Conservation (phyloP, 35 echinoderm and acorn worm species). For the Eucidaris tribuloides region DNA sequence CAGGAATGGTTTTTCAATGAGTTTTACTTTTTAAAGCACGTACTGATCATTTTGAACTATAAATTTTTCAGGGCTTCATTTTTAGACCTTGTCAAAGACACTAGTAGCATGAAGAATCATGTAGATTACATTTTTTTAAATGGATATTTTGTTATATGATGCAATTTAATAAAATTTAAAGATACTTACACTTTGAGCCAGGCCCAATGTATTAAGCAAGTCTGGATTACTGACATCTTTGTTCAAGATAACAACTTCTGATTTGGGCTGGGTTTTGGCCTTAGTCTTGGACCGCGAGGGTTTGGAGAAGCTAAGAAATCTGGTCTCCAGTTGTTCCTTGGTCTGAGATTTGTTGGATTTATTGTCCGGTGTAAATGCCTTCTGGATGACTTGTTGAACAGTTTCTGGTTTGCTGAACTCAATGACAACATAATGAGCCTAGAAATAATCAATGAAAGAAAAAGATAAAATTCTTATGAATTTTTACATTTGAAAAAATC, state of each 20-base stretch:
- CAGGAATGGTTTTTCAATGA: too few relatives aligned
- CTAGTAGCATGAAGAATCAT: too few relatives aligned
- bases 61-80: too few relatives aligned
- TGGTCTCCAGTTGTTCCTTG: not conserved
- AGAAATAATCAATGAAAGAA: not conserved
- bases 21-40: too few relatives aligned
- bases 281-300: not conserved
- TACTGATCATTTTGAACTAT: too few relatives aligned
- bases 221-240: slow-evolving; percentile 25
- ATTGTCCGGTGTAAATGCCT: not conserved
- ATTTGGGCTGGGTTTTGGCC: not conserved
- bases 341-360: not conserved
- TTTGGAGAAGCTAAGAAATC: slow-evolving; percentile 45
- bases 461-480: not conserved
- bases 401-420: slow-evolving; percentile 50
- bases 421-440: slow-evolving; percentile 64
- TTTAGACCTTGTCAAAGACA: too few relatives aligned
- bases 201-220: not conserved
- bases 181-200: not conserved
- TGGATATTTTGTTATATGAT: too few relatives aligned
- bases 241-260: not conserved
- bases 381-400: slow-evolving; percentile 5
- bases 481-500: not conserved
- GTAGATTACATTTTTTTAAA: too few relatives aligned
- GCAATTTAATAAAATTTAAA: too few relatives aligned